Evolutionary conservation across 2,113 vertebrate species (phyloP), one percentile per base, ranked within the genome.

Genomic region (Origma solitaria): DNA sequence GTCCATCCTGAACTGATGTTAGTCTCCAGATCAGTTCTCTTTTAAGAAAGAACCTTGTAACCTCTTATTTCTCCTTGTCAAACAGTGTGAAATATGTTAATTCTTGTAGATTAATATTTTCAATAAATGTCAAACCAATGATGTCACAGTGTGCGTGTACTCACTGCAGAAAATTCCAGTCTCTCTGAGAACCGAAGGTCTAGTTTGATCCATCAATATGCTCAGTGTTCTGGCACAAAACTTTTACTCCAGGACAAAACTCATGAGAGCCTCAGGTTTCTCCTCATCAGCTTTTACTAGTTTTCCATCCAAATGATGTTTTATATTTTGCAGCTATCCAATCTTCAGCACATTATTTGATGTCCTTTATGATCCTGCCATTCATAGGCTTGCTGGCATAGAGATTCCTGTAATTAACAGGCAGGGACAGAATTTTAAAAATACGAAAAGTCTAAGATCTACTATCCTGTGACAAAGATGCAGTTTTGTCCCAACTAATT

Each of bases 401-500:
- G 8, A 88, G 50, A 90, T 85, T 87, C 44, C 15, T 70, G 40
- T 79, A 61, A 87, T 75, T 94, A 87, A 65, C 5, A 44, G 49
- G 10, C 21, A 80, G 40, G 50, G 31, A 64, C 4, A 70, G 37
- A 78, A 73, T 62, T 88, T 80, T 4, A 38, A 56, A 71, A 94
- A 65, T 84, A 72, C 10, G 40, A 89, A 94, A 96, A 82, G 47
- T 88, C 88, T 69, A 66, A 89, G 82, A 62, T n/a, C 44, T n/a
- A 5, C 80, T 84, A 45, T 78, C 20, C 19, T 78, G 25, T 88
- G 58, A 93, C 70, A 92, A 95, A 95, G 65, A 94, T 66, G 47
- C 7, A n/a, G 27, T 47, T 89, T 95, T 95, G 92, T 71, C 88
- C 86, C 92, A 95, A 56, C 84, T 97, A 97, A 97, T 97, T 96